Base-by-base conservation (phyloP, 2,888 invertebrate genomes). In the Strigamia maritima region DNA sequence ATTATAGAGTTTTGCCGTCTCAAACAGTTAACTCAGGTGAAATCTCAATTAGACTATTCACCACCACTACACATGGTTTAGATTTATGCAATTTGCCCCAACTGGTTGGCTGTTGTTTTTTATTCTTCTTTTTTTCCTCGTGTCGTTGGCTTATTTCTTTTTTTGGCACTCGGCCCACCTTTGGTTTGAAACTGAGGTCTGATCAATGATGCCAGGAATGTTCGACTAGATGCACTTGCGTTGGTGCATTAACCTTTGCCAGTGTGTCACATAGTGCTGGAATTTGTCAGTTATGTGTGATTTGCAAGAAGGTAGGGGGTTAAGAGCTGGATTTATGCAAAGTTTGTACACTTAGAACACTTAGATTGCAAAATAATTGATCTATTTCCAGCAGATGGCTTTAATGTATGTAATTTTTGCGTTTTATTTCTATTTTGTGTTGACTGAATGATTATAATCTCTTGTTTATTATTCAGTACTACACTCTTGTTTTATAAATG, bases 141-240 rank as follows among this genome's bases (percentile, higher is more conserved):
- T 70, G 70, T 70, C 70, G 28, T 70, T 70, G 26, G 70, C 70
- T 70, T 70, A 28, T 70, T 70, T 70, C 70, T 28, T 70, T 70
- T 70, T 70, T 70, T 70, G 70, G 70, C 70, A 70, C 70, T 70
- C 26, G 70, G 70, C 70, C 70, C 26, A 24, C 70, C 28, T 70
- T 70, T 26, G 70, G 70, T 70, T 70, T 70, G 70, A 70, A 70
- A 28, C 70, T 28, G 70, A 70, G 70, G 70, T 70, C 70, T 70
- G 70, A 70, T 70, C 70, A 70, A 70, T 70, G 70, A 70, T 70
- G 70, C 70, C 70, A 70, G 70, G 70, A 70, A 70, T 70, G 70
- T 70, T 70, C 70, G 70, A 70, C 70, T 70, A 28, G 70, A 70
- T 70, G 70, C n/a, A n/a, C 70, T 28, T 26, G 70, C 60, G 70